Base-by-base conservation (phyloP, 2,113 vertebrate genomes). In the Mellivora capensis region DNA sequence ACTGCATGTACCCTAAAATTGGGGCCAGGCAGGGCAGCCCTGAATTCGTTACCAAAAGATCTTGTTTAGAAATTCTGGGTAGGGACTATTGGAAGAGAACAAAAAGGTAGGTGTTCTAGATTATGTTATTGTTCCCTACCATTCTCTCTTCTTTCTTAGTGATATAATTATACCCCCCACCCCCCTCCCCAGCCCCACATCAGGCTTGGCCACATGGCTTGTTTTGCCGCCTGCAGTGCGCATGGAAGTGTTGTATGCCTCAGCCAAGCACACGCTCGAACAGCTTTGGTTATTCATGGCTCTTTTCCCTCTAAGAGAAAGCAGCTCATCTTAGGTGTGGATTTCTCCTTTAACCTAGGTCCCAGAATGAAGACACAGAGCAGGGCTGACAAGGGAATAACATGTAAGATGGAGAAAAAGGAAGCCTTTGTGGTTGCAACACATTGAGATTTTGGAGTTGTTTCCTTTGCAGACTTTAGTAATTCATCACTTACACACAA, bases 51-150 rank as follows among this genome's bases (percentile, higher is more conserved):
- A 82, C 79, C 39, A 21, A 93, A 86, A 74, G 52, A 47, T 15
- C 61, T 89, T 42, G 42, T 91, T 94, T 87, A 80, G 76, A 93
- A 88, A 93, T 74, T 74, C 92, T 96, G 10, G 31, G n/a, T n/a
- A 25, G 67, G 67, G 39, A 42, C 21, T 77, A 31, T 39, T 93
- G 20, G 72, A 87, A 87, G 47, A 69, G 61, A 91, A 91, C 72
- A 82, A 81, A 90, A 57, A 61, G 52, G 27, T 52, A 83, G 29
- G 18, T 77, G 52, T 61, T 47, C 27, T 4, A 62, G 44, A 67
- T 25, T 39, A 62, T 23, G 12, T 6, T 79, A 71, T 83, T 76
- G 88, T 49, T 44, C 77, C 17, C 39, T 3, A 37, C 21, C 81
- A 37, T 47, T 62, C 29, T 81, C 13, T 59, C 11, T 15, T 77